Evolutionary conservation across 2,113 vertebrate species (phyloP), one percentile per base, ranked within the genome.

Genomic region (Mohoua ochrocephala): DNA sequence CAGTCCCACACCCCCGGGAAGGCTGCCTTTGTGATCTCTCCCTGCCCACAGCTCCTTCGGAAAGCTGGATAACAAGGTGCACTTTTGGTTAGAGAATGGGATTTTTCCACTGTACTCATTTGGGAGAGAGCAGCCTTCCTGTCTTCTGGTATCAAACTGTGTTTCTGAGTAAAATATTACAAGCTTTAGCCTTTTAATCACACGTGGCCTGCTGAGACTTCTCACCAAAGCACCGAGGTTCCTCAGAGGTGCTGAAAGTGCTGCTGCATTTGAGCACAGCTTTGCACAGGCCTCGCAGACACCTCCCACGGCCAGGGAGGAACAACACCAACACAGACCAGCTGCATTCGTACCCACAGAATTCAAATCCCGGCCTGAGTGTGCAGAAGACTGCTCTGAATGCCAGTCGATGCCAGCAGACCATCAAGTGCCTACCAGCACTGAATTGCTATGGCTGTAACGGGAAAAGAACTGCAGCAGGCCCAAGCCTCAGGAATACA

Each of bases 131-230:
- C 26, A 76, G 49, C 27, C 35, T 56, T 92, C 27, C 78, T 42
- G 26, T 53, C 18, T 71, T 54, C 41, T 39, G 26, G 4, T 53
- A 50, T 8, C 4, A 37, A 64, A 89, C 13, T 10, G 26, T 1
- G 0, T 71, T 64, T 91, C 79, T 1, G 0, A 84, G 27, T 67
- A 3, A 12, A 81, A 15, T 7, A 26, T 28, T 6, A 16, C 4
- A 56, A 45, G 13, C 50, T 78, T 71, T 8, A 33, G 27, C 47
- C 50, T 91, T 91, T 54, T 31, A 24, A 54, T 73, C 44, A 37
- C 26, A 17, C 23, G 3, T 2, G 13, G 30, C 78, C 60, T 54
- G 50, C 45, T 80, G 56, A 75, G 80, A 30, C 28, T 63, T 47
- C 41, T 76, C 69, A 19, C 28, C 24, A 16, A 52, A 87, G 53